These are phyloP conservation scores for Charanyca ferruginea DNA, from an alignment of 2,888 invertebrate species.

Conservation along the genomic window DNA sequence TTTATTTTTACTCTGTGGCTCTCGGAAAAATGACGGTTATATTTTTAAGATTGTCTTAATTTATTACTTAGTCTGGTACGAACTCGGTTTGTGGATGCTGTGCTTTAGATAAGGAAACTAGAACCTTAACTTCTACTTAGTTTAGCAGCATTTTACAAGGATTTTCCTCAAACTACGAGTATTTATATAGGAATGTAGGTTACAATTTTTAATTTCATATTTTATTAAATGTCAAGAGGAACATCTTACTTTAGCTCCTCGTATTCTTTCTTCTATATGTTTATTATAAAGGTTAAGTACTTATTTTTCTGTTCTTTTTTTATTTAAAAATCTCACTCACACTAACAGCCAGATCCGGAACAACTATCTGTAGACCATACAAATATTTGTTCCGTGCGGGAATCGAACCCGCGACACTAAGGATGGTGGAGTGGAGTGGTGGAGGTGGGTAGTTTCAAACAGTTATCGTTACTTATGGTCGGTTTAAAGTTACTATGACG, in stretches of 20 bases:
- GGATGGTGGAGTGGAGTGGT: too few species aligned
- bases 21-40: constrained; percentile 12
- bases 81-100: constrained; percentile 27
- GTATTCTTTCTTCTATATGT: too few species aligned
- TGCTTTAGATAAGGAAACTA: constrained; percentile 33
- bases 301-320: too few species aligned
- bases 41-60: constrained; percentile 37
- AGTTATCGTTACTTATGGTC: too few species aligned
- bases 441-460: too few species aligned
- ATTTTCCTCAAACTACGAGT: neutral
- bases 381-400: too few species aligned
- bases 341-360: too few species aligned
- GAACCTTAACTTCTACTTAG: constrained; percentile 15
- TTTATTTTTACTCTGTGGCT: neutral
- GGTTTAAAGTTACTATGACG: too few species aligned
- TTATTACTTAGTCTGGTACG: constrained; percentile 19
- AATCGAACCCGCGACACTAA: too few species aligned
- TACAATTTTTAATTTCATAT: constrained; percentile 10
- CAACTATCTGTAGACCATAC: too few species aligned
- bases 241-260: neutral
- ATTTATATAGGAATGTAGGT: constrained; percentile 9
- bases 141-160: constrained; percentile 26
- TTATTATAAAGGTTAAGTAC: too few species aligned
- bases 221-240: constrained; percentile 13
- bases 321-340: too few species aligned